Percentiles rank a stretch among this genome's conserved stretches.
Conservation (phyloP, 2,797 vertebrate genomes). For the Acanthiza pusilla region DNA sequence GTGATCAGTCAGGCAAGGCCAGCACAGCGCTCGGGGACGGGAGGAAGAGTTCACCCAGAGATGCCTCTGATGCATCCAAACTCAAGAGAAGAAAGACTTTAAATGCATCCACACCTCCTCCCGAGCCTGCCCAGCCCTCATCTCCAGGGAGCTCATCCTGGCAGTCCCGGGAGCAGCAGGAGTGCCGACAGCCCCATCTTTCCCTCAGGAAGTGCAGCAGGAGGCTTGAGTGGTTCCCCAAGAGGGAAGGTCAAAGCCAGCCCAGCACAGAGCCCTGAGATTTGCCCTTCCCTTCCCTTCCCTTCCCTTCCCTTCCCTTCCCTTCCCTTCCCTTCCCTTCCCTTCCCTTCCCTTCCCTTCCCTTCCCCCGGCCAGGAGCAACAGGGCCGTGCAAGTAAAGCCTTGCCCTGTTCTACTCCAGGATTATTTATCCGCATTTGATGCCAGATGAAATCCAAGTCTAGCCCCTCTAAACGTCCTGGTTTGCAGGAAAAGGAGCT, state of each 20-base stretch:
- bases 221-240: not conserved
- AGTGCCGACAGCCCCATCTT: not conserved
- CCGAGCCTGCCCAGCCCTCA: not conserved
- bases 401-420: not conserved
- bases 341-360: accelerated
- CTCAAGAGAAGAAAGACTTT: not conserved
- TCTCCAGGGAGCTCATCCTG: not conserved
- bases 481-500: not conserved
- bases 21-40: not conserved
- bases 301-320: too few species aligned
- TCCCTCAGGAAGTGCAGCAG: not conserved
- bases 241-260: not conserved
- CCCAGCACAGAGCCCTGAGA: not conserved
- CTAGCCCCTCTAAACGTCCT: not conserved
- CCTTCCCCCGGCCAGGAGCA: not conserved
- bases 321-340: too few species aligned
- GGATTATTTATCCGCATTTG: not conserved
- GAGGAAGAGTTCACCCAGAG: not conserved
- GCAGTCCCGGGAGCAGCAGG: accelerated
- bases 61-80: accelerated
- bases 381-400: not conserved
- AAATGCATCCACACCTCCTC: not conserved
- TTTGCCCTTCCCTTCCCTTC: accelerated
- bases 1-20: not conserved
- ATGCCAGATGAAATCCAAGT: not conserved